Base-by-base conservation (phyloP, 2,797 vertebrate species). In the Peromyscus melanophrys region DNA sequence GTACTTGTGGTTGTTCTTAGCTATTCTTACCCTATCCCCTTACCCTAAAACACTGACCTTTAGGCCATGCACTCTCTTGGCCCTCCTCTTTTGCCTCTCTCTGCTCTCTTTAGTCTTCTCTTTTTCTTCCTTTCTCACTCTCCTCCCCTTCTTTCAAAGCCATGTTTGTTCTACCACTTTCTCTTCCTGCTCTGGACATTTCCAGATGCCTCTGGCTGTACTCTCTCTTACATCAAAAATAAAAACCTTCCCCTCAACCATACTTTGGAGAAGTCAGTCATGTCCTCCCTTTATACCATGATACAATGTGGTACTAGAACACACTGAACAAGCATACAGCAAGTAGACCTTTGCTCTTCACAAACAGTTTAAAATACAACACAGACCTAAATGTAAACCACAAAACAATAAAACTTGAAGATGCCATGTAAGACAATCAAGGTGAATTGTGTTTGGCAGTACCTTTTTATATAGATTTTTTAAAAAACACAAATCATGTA, bases 371-470 rank as follows among this genome's bases (percentile, higher is more conserved):
- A 92, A 92, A 85, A 65, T 55, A 43, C 23, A 46, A 61, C 55
- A 82, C 0, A 94, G 55, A 46, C n/a, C 19, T 89, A 61, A 89
- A 89, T 34, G 78, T 84, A 84, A 84, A 89, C 14, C 46, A 81
- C 17, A 55, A 88, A 84, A 67, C 84, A 67, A 37, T 49, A 84
- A 77, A 89, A 57, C 16, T 21, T 46, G n/a, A 75, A 52, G 78
- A 76, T 46, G 55, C 23, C 6, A 37, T 65, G 59, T 49, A 25
- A 92, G 31, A 95, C 67, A 96, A 81, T 67, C 17, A 75, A 94
- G 57, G 40, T 29, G 37, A 91, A 57, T 57, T 57, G 31, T 10
- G 37, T 82, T 90, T 49, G 49, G 34, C 31, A 57, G n/a, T 40
- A 49, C 31, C 21, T 77, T n/a, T 89, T 76, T 31, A 89, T 21